Base-by-base conservation (phyloP, 1,140 invertebrate genomes). In the Agrypnia vestita region DNA sequence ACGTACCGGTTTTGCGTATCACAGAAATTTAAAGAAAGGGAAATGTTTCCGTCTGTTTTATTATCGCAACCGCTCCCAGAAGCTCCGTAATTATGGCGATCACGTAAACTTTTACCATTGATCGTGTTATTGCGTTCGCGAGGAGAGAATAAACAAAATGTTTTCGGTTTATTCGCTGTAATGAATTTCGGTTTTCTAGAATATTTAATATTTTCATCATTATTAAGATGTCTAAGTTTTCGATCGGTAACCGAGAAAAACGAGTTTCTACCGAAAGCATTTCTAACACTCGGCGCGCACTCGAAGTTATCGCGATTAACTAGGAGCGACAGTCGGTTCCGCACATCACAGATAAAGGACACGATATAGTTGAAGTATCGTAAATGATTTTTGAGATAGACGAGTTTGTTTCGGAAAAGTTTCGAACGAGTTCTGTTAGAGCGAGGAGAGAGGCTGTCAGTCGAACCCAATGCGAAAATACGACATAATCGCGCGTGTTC, bases 31-130 rank as follows among this genome's bases (percentile, higher is more conserved):
- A 49, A 74, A 74, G 71, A 74, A 74, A 74, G 53, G 56, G 56
- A 17, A 43, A 13, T 17, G 53, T 43, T 74, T 74, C 71, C 15
- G 51, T 19, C 71, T 74, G 35, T 43, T 59, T 74, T 56, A 74
- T 21, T 74, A 59, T 55, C 13, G n/a, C 12, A 44, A 56, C 17
- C 25, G 6, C n/a, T 59, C 21, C 43, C 53, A 9, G 25, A 44
- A 74, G 25, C 51, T 56, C n/a, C 53, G 71, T 74, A 74, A 74
- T 74, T 74, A 74, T 74, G 71, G 71, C 53, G 53, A 56, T 74
- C 71, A 74, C 71, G 71, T 74, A 74, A 55, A 56, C 55, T 56
- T 19, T 74, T 74, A 74, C 15, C 53, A 74, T 55, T 56, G 71
- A 56, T 74, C 51, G 53, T 74, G 43, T 56, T 74, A 74, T 74